These are phyloP conservation scores for Bibio marci DNA, from an alignment of 2,888 invertebrate species.

Conservation along the genomic window DNA sequence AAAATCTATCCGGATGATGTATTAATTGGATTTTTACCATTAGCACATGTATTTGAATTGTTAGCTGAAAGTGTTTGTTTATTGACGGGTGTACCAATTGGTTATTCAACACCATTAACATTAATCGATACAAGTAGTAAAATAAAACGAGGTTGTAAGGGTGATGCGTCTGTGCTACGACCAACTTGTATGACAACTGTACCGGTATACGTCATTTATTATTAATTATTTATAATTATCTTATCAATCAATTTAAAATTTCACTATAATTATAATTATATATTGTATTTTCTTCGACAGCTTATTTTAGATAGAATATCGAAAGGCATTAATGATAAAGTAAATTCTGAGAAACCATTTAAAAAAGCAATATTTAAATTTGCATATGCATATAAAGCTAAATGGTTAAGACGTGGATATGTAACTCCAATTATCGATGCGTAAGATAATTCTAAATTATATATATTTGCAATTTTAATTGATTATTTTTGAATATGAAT, in stretches of 20 bases:
- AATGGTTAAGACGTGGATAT: slow-evolving; percentile 70
- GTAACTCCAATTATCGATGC: slow-evolving; percentile 59
- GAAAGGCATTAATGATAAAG: slow-evolving; percentile 91
- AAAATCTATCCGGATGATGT: slow-evolving; percentile 56
- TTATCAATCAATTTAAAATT: neutral
- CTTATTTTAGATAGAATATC: slow-evolving; percentile 93
- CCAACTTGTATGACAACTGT: slow-evolving; percentile 95
- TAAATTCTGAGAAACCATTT: slow-evolving; percentile 61
- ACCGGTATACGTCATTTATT: slow-evolving; percentile 76
- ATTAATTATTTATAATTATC: no score
- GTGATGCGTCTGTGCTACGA: slow-evolving; percentile 77
- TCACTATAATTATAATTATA: neutral
- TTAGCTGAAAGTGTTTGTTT: slow-evolving; percentile 78
- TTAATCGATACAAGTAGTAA: slow-evolving; percentile 86
- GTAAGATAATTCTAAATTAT: slow-evolving; percentile 20
- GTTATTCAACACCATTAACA: slow-evolving; percentile 91
- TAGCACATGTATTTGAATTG: slow-evolving; percentile 94
- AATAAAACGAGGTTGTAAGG: slow-evolving; percentile 86
- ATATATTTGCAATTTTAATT: no score
- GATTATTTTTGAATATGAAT: no score
- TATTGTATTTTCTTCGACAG: no score
- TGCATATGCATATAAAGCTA: slow-evolving; percentile 83
- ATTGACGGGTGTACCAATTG: slow-evolving; percentile 76
- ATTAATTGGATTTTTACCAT: slow-evolving; percentile 83
- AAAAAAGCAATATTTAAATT: slow-evolving; percentile 80